Evolutionary conservation across 2,888 invertebrate genomes (phyloP), one percentile per base, ranked within the genome.

Genomic region (Oligia latruncula): DNA sequence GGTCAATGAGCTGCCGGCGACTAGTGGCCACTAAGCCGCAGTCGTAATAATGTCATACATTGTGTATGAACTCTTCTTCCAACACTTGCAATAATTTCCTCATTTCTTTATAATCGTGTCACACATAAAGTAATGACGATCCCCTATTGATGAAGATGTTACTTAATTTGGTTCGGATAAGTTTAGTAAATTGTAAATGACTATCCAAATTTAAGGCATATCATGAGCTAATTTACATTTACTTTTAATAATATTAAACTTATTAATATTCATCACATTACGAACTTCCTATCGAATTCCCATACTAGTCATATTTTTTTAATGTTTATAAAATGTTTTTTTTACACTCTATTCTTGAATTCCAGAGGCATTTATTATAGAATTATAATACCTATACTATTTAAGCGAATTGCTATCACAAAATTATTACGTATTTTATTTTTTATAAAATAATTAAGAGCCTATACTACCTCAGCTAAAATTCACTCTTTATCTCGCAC

Each of bases 281-380:
- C 43, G 13, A 78, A 67, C 29, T 74, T 82, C 72, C 43, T 62
- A 88, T 81, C 81, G 80, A 88, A 78, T 78, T 83, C 71, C 79
- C 71, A 76, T 73, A 76, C 89, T 89, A 89, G 89, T 89, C 89
- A 90, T 78, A 80, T 55, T 85, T 71, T 58, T 64, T 77, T 55
- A 68, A 40, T 4, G 74, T 84, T 86, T 77, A 75, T 67, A 58
- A 40, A 68, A 20, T 55, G 29, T 23, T 67, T 67, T 58, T 78
- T 77, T 58, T 75, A 72, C 35, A 15, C 13, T 67, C 60, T 65
- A 65, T 78, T 70, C 43, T 66, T 68, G 23, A 80, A 79, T 78
- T 65, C 75, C 68, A 82, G 80, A 84, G 49, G 82, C 88, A 90
- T 90, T 88, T 88, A 84, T 77, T 71, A 76, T n/a, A 75, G 6